Base-by-base conservation (phyloP, 2,888 invertebrate species). In the Spicauda simplicius region DNA sequence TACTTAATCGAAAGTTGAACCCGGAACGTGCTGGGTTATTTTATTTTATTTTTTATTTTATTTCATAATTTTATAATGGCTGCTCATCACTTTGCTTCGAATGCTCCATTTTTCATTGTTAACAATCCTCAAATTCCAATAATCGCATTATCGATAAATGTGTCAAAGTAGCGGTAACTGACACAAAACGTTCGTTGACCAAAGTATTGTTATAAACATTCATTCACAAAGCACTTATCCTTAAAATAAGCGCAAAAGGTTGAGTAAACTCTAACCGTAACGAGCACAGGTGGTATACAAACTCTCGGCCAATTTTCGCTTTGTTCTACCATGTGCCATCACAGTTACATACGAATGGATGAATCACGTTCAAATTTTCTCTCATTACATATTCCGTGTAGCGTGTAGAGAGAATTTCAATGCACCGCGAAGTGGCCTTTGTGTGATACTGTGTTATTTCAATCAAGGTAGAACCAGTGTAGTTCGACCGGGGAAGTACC, bases 301-400 rank as follows among this genome's bases (percentile, higher is more conserved):
- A 16, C 52, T 2, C 60, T 59, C 30, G 41, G n/a, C 48, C 30
- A n/a, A 48, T 59, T 53, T 10, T 53, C 53, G 12, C 20, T 12
- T 16, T 16, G 54, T 54, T 30, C 25, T n/a, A 14, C 10, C 11
- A 30, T 1, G 19, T 12, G 14, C 25, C 25, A 50, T 60, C 37
- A 50, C 60, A 60, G 19, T 50, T 60, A 60, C 60, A 33, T 41
- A 30, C 54, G 19, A 50, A 61, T 52, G 37, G n/a, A 50, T 62
- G 54, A 62, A 54, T 62, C 62, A 62, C 16, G 18, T 14, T 25
- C 54, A 41, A 54, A 62, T 62, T 62, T 61, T 54, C 62, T 54
- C 62, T 62, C 62, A 62, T 62, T 54, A 54, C 16, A 7, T 45
- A 62, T 62, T 62, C 62, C 19, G 41, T 14, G 0, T 45, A 5